phyloP scores from a whole-genome alignment of 2,888 invertebrate genomes.

The Agrochola circellaris region DNA sequence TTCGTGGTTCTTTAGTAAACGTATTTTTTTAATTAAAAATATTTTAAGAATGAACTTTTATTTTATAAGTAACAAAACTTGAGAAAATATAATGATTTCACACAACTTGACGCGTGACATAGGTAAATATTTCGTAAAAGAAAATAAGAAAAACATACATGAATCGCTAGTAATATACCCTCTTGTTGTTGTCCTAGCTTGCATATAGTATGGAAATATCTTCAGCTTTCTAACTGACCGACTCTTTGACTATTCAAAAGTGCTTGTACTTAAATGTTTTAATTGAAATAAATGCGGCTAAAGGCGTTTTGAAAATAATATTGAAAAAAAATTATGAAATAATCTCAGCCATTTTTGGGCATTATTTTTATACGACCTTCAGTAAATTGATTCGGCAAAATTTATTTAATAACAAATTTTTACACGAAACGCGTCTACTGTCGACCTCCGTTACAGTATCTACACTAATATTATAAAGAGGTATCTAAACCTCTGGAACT shows the following conservation, averaged over 20 bases:
- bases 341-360: not conserved
- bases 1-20: not conserved
- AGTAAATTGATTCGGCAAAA: conserved; percentile 12
- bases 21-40: too few relatives aligned
- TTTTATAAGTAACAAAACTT: not conserved
- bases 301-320: too few relatives aligned
- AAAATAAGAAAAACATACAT: too few relatives aligned
- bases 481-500: not conserved
- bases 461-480: not conserved
- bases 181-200: too few relatives aligned
- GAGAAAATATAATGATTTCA: not conserved
- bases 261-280: too few relatives aligned
- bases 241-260: too few relatives aligned
- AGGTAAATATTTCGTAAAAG: not conserved
- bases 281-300: too few relatives aligned
- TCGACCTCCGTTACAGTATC: not conserved
- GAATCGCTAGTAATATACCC: too few relatives aligned
- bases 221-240: too few relatives aligned
- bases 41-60: not conserved
- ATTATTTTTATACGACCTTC: not conserved
- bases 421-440: not conserved
- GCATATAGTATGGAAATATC: too few relatives aligned
- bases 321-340: too few relatives aligned
- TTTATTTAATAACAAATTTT: not conserved
- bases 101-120: not conserved